Conservation (phyloP, 1,140 invertebrate genomes). For the Drosophila santomea region DNA sequence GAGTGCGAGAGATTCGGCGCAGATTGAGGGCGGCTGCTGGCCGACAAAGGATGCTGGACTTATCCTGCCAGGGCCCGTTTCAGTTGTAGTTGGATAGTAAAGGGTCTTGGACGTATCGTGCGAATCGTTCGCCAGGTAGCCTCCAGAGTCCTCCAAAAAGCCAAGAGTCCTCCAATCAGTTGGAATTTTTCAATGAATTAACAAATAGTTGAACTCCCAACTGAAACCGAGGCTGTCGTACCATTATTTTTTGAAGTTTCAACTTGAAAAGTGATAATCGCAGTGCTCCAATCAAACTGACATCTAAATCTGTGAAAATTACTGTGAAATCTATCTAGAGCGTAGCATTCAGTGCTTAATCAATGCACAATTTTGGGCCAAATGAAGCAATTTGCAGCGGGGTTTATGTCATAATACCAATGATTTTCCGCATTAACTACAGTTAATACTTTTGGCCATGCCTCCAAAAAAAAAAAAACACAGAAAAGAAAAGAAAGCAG, state of each 20-base stretch:
- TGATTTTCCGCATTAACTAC: not conserved
- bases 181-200: not conserved
- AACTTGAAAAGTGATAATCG: slow-evolving; percentile 3
- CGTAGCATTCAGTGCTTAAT: not conserved
- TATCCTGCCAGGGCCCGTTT: slow-evolving; percentile 58
- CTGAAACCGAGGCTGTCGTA: not conserved
- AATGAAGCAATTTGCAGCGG: slow-evolving; percentile 39
- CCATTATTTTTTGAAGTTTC: slow-evolving; percentile 19
- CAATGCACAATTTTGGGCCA: not conserved
- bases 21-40: slow-evolving; percentile 70
- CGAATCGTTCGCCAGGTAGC: slow-evolving; percentile 80
- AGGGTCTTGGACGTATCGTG: slow-evolving; percentile 78
- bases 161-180: slow-evolving; percentile 6
- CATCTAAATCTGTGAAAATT: not conserved
- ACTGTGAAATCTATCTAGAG: not conserved
- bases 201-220: not conserved
- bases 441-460: slow-evolving; percentile 9
- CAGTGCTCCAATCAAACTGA: slow-evolving; percentile 1
- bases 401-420: not conserved
- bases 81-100: slow-evolving; percentile 83
- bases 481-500: not conserved
- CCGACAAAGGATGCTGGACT: slow-evolving; percentile 38
- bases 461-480: slow-evolving; percentile 17
- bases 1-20: slow-evolving; percentile 67
- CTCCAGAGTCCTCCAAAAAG: slow-evolving; percentile 17